These are phyloP conservation scores for Oscheius sp. DNA, from an alignment of 2,888 invertebrate species.

Conservation along the genomic window DNA sequence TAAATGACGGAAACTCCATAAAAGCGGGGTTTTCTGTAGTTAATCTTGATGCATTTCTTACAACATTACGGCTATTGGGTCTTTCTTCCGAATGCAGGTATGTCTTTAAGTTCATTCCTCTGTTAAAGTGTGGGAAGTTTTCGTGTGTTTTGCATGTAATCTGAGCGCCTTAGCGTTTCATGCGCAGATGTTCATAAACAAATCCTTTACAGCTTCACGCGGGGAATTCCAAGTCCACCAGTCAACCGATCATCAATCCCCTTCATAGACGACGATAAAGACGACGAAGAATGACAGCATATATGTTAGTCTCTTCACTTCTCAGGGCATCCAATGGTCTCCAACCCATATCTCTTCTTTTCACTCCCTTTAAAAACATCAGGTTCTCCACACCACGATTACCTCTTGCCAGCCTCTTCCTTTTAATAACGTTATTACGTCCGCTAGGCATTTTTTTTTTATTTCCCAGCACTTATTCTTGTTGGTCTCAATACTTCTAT, in stretches of 20 bases:
- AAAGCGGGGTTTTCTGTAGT: constrained; percentile 39
- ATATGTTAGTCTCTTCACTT: not conserved
- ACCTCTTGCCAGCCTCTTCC: constrained; percentile 9
- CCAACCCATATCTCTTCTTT: constrained; percentile 11
- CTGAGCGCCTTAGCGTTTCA: no score
- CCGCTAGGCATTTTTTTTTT: constrained; percentile 4
- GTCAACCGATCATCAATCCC: constrained; percentile 35
- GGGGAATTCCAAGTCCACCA: constrained; percentile 44
- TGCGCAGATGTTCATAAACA: not conserved
- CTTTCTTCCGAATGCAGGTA: constrained; percentile 11
- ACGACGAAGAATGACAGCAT: constrained; percentile 16
- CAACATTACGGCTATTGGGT: constrained; percentile 35
- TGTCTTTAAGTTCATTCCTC: not conserved
- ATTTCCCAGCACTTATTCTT: constrained; percentile 2
- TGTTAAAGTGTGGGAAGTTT: no score
- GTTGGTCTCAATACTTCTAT: constrained; percentile 7
- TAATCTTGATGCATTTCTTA: constrained; percentile 42
- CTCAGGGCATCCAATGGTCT: constrained; percentile 20
- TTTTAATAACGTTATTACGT: not conserved
- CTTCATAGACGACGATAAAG: constrained; percentile 46
- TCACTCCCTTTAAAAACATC: constrained; percentile 4
- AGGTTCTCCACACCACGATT: constrained; percentile 1
- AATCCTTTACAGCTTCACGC: constrained; percentile 1
- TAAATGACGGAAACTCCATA: constrained; percentile 31
- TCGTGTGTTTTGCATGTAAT: no score